phyloP scores from a whole-genome alignment of 2,888 invertebrate species.

The Synergus japonicus region DNA sequence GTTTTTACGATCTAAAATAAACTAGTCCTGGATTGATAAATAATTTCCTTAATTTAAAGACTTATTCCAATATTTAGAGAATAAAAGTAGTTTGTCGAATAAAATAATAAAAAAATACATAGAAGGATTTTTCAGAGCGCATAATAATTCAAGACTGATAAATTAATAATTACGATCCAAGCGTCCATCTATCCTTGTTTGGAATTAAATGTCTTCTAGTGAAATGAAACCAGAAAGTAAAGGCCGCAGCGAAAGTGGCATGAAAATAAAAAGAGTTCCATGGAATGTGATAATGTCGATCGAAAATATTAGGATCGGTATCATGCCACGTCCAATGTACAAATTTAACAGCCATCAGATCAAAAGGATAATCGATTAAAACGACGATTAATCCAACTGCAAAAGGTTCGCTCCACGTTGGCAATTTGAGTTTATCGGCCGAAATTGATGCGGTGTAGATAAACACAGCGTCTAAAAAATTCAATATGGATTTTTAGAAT shows the following conservation, averaged over 20 bases:
- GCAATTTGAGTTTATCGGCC: conserved; percentile 80
- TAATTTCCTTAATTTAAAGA: conserved; percentile 1
- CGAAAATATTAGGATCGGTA: conserved; percentile 84
- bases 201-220: conserved; percentile 80
- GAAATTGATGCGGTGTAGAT: conserved; percentile 82
- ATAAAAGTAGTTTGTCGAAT: background rate
- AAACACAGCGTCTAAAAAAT: conserved; percentile 80
- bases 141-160: conserved; percentile 21
- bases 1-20: conserved; percentile 20
- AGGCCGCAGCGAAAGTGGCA: conserved; percentile 85
- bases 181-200: conserved; percentile 80
- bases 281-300: conserved; percentile 90
- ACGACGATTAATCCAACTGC: conserved; percentile 86
- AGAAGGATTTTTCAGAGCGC: background rate
- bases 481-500: background rate
- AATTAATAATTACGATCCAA: conserved; percentile 49
- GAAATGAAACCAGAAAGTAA: conserved; percentile 84
- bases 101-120: background rate
- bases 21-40: conserved; percentile 14
- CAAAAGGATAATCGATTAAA: conserved; percentile 88
- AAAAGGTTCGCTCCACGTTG: conserved; percentile 81
- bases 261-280: conserved; percentile 93
- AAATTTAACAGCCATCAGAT: conserved; percentile 87
- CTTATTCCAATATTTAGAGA: background rate
- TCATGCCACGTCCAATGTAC: conserved; percentile 93